A percentile compares a stretch with the other conserved stretches of the same genome.
Conservation (phyloP, 2,113 vertebrate species). For the Microcebus lehilahytsara region DNA sequence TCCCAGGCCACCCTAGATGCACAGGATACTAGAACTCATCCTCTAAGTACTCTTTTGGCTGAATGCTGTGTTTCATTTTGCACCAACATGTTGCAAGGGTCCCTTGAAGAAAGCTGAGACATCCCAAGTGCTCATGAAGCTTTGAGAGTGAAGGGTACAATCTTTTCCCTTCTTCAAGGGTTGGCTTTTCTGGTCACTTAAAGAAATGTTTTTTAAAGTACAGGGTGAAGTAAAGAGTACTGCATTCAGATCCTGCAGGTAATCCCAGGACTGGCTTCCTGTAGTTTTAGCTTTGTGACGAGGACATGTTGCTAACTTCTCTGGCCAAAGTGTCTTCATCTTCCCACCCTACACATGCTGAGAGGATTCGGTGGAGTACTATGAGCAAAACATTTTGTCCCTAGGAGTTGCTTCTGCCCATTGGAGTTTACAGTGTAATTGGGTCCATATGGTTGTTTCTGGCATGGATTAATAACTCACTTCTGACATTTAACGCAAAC, state of each 20-base stretch:
- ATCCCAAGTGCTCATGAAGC: not conserved
- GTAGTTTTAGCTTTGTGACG: not conserved
- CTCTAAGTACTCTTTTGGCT: not conserved
- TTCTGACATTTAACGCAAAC: constrained; percentile 46
- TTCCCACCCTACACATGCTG: not conserved
- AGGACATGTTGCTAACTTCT: not conserved
- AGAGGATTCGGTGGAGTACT: not conserved
- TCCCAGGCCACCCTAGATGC: not conserved
- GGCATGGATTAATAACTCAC: constrained; percentile 51
- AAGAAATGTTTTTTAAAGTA: not conserved
- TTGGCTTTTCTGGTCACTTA: not conserved
- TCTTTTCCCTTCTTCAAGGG: not conserved
- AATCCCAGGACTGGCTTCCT: not conserved
- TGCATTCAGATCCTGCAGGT: not conserved
- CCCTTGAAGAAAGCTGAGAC: not conserved
- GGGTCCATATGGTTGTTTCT: not conserved
- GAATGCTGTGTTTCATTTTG: not conserved
- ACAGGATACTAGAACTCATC: not conserved
- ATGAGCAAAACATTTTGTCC: not conserved
- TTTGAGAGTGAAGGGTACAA: not conserved
- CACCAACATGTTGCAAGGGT: not conserved
- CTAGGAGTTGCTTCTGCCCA: not conserved
- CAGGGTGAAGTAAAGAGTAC: not conserved
- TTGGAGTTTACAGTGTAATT: not conserved
- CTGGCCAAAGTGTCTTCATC: not conserved